Conservation (phyloP, 1,140 invertebrate species). For the Drosophila pandora region DNA sequence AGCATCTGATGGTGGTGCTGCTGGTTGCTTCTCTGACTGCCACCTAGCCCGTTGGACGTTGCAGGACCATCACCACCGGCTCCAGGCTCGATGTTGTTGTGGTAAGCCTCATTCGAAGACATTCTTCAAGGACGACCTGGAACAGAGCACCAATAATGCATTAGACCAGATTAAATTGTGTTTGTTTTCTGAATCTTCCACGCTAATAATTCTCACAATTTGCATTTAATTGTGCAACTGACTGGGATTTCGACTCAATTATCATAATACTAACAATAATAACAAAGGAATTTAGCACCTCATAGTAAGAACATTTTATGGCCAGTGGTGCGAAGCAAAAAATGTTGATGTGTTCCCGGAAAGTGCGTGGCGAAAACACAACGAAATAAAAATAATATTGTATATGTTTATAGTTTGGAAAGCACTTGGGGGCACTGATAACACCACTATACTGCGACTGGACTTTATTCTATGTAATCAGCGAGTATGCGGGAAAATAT, state of each 20-base stretch:
- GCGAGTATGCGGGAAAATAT: background rate
- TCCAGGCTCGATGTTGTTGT: conserved; percentile 64
- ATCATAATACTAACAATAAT: conserved; percentile 22
- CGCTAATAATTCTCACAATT: conserved; percentile 45
- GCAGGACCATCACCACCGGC: conserved; percentile 49
- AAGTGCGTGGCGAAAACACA: conserved; percentile 18
- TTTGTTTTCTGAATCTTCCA: conserved; percentile 29
- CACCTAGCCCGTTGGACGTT: conserved; percentile 20
- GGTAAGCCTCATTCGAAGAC: conserved; percentile 77
- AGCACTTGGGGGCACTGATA: conserved; percentile 15
- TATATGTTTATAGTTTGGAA: conserved; percentile 10
- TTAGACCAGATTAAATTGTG: conserved; percentile 1
- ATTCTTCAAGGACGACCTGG: conserved; percentile 50
- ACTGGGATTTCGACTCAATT: conserved; percentile 24
- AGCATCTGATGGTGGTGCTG: conserved; percentile 60
- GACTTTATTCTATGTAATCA: conserved; percentile 8
- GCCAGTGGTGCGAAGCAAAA: background rate
- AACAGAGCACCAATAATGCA: background rate
- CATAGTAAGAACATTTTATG: background rate
- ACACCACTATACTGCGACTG: conserved; percentile 9
- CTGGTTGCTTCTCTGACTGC: conserved; percentile 42
- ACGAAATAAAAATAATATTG: conserved; percentile 12
- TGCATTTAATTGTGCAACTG: conserved; percentile 47
- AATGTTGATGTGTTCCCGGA: conserved; percentile 10
- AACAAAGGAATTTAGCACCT: conserved; percentile 18